Evolutionary conservation across 1,140 invertebrate genomes (phyloP), one percentile per base, ranked within the genome.

Genomic region (Neuroterus valhalla): DNA sequence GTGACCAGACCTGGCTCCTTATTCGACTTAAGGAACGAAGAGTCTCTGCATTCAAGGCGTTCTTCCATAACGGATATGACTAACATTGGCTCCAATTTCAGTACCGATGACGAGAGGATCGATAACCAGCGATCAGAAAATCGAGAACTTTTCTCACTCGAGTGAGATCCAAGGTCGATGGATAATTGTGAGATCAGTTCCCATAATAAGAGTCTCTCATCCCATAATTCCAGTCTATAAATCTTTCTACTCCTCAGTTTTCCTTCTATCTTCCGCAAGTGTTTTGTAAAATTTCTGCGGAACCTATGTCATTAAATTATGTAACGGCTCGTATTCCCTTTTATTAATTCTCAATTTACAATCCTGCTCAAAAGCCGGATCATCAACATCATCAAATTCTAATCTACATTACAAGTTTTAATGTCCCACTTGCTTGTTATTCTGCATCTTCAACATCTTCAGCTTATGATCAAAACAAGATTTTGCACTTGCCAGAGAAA

Each of bases 1-100:
- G 82, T 86, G 83, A 86, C 84, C 83, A 82, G 78, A 84, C 78
- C 79, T 78, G 68, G 77, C 66, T 74, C 78, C 79, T 77, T 77
- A 74, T 77, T 76, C 23, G n/a, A 52, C n/a, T 17, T 6, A 52
- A 17, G 48, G n/a, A 52, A 38, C 17, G 46, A 48, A 48, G 46
- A 17, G 17, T 48, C 46, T 19, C 17, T 8, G 12, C n/a, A n/a
- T 48, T 48, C 17, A n/a, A 48, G 46, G 17, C 21, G 21, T 62
- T 31, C 52, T 21, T 62, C 23, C 52, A 26, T 62, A 62, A 62
- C 52, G 52, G 52, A 62, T 31, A 62, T 62, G 21, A 62, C 52
- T 19, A 48, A 17, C 46, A 48, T 48, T 48, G 46, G n/a, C 46
- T 48, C 46, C 17, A 62, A 31, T 62, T 62, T 62, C 52, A 48